Evolutionary conservation across 2,888 invertebrate species (phyloP).

Genomic region (Amblyteles armatorius): DNA sequence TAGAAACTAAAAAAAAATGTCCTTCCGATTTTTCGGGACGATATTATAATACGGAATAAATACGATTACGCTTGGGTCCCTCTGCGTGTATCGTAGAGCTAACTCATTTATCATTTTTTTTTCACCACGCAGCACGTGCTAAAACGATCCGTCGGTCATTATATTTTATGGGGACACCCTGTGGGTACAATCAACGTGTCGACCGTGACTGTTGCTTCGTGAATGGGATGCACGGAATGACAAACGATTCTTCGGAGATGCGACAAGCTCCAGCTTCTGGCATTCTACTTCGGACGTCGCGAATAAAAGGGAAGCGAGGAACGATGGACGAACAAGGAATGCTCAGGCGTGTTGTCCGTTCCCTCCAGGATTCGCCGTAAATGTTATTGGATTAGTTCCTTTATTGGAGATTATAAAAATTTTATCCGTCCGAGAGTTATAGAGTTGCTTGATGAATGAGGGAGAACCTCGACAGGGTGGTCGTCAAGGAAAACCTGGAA

Average conservation of each 20-base stretch:
- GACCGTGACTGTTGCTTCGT: neutral
- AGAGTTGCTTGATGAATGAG: constrained; percentile 43
- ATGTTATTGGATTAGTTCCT: constrained; percentile 22
- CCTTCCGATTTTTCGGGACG: neutral
- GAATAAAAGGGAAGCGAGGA: constrained; percentile 23
- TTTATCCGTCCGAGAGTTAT: constrained; percentile 14
- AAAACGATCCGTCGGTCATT: constrained; percentile 65
- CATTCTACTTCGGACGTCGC: constrained; percentile 8
- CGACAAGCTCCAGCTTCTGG: constrained; percentile 10
- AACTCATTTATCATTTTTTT: constrained; percentile 55
- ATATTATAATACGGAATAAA: constrained; percentile 22
- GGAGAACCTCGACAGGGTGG: neutral
- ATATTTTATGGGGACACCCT: constrained; percentile 63
- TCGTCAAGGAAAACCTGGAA: no score
- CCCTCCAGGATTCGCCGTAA: neutral
- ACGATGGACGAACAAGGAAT: constrained; percentile 1
- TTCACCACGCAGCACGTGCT: constrained; percentile 15
- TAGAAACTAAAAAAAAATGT: neutral
- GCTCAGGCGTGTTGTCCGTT: neutral
- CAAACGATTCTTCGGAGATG: constrained; percentile 52
- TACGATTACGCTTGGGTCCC: constrained; percentile 27
- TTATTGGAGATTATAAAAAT: constrained; percentile 16
- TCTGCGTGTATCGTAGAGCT: constrained; percentile 19
- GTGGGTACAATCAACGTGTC: constrained; percentile 55
- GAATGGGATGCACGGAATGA: constrained; percentile 51